Conservation (phyloP, 2,797 vertebrate species). For the Rhinichthys osculus region DNA sequence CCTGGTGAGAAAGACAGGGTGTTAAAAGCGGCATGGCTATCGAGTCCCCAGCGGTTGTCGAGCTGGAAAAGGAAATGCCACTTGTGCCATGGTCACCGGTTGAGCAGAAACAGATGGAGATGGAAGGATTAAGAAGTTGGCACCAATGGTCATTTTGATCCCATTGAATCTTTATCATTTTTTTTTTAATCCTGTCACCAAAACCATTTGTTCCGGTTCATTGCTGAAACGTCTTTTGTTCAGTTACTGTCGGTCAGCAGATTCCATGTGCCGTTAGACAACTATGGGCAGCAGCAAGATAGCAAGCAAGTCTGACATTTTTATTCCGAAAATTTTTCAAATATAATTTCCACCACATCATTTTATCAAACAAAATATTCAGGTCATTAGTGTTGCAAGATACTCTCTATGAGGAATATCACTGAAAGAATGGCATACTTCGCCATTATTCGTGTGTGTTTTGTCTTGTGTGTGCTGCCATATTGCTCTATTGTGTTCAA, state of each 20-base stretch:
- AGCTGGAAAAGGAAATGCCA: slow-evolving; percentile 6
- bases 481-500: neutral
- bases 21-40: slow-evolving; percentile 34
- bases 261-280: neutral
- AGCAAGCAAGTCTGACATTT: neutral
- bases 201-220: neutral
- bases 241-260: neutral
- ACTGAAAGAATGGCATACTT: neutral
- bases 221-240: neutral
- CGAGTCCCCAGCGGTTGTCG: slow-evolving; percentile 20
- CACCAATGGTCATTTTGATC: neutral
- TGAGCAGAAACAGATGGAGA: slow-evolving; percentile 27
- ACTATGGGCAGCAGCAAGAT: neutral
- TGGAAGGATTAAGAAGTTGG: slow-evolving; percentile 1
- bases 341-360: neutral
- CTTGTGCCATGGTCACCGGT: neutral
- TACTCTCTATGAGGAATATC: neutral
- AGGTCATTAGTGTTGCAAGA: neutral
- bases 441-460: neutral
- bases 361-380: neutral
- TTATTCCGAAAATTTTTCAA: neutral
- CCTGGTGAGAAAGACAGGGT: slow-evolving; percentile 23
- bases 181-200: neutral
- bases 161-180: slow-evolving; percentile 4
- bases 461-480: neutral